phyloP scores from a whole-genome alignment of 35 echinoderm and acorn worm genomes.

The Chiridota heheva region DNA sequence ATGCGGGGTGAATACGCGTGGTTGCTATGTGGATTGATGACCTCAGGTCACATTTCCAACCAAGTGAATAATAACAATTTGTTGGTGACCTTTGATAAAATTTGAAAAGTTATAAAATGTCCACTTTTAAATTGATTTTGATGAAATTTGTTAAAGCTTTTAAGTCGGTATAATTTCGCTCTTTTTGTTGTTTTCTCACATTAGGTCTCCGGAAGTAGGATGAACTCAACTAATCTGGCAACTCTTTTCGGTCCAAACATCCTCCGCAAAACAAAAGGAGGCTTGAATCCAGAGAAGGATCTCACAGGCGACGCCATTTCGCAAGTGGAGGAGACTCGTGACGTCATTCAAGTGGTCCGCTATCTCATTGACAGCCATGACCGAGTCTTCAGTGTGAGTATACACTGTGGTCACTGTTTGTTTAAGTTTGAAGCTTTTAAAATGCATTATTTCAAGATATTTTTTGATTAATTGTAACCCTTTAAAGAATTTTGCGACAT shows the following conservation, averaged over 20 bases:
- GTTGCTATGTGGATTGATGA: no score
- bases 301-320: constrained; percentile 66
- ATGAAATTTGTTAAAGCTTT: background rate
- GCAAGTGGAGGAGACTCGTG: constrained; percentile 78
- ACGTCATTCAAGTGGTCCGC: constrained; percentile 73
- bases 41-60: no score
- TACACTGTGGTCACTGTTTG: background rate
- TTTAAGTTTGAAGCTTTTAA: background rate
- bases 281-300: constrained; percentile 56
- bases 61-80: no score
- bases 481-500: background rate
- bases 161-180: background rate
- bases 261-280: constrained; percentile 80
- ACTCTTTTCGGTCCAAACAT: constrained; percentile 99
- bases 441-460: no score
- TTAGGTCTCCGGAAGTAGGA: constrained; percentile 84
- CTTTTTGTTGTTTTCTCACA: no score
- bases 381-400: constrained; percentile 60
- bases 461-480: background rate
- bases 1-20: no score
- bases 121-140: no score
- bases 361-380: constrained; percentile 64
- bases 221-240: constrained; percentile 84
- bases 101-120: no score
- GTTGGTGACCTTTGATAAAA: no score